Base-by-base conservation (phyloP, 2,888 invertebrate genomes). In the Sericinus montela region DNA sequence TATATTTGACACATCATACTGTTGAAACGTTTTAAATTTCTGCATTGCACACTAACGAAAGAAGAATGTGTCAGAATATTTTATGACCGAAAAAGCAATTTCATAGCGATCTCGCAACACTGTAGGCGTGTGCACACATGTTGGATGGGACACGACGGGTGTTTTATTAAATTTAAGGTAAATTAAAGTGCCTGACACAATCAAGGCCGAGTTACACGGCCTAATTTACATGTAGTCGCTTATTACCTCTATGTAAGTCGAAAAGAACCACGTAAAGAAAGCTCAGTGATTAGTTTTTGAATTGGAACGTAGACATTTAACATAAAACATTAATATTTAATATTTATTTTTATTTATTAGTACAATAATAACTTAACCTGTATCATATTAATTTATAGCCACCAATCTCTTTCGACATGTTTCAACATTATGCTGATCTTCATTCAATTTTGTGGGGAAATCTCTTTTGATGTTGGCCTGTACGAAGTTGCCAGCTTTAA, bases 21-120 rank as follows among this genome's bases (percentile, higher is more conserved):
- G 45, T 44, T 34, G 41, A 28, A 40, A 23, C 45, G 37, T 42
- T 46, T 23, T 34, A 35, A 40, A 37, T 46, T 46, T 46, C 46
- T 32, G 45, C 37, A 15, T 25, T 13, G 25, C 50, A 53, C 23
- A 32, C 52, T 51, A 47, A 46, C 51, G 29, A 43, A 39, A 39
- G 23, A 28, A 51, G 47, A 53, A 47, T 38, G 52, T 50, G 56
- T 53, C 51, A 48, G 52, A 51, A 55, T 58, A 58, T 57, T 58
- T 60, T 60, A 60, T 55, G 53, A 57, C 51, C 45, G 42, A 54
- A 54, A 54, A 53, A 54, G 58, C 59, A 63, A 62, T 62, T 61
- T 59, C 50, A 54, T 43, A 49, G 53, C 53, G 53, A 47, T 50
- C 40, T 37, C 48, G 39, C 19, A 15, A 44, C 48, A 35, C 35